These are phyloP conservation scores for Petrosia ficiformis DNA, from an alignment of 37 sponge, comb jelly and placozoan genomes.

Conservation along the genomic window DNA sequence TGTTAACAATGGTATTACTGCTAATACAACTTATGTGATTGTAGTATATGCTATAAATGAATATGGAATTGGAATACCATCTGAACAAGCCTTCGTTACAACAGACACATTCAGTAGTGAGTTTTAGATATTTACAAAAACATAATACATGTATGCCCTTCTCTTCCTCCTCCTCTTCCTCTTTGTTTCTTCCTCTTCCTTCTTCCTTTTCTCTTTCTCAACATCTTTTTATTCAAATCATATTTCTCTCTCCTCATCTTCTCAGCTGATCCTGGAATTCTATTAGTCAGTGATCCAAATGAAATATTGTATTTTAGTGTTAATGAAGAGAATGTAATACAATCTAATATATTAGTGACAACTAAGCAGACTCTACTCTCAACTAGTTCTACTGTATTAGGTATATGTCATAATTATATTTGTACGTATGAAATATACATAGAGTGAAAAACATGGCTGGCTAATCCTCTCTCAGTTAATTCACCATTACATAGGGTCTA, in stretches of 20 bases:
- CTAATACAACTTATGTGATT: neutral
- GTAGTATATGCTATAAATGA: neutral
- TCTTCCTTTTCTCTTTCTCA: neutral
- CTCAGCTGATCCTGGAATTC: constrained; percentile 16
- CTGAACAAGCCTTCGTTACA: too few species aligned
- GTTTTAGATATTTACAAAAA: too few species aligned
- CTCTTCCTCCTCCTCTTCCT: neutral
- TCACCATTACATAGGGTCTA: too few species aligned
- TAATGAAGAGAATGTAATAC: neutral
- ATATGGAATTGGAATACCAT: too few species aligned
- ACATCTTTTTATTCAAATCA: neutral
- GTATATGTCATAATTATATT: too few species aligned
- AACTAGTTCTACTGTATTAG: neutral
- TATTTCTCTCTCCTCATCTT: neutral
- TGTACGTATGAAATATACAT: too few species aligned
- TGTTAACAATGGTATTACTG: neutral
- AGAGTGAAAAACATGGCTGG: too few species aligned
- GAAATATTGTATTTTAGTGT: neutral
- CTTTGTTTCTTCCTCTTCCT: neutral
- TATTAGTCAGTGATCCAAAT: neutral
- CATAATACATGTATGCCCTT: neutral
- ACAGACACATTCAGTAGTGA: too few species aligned
- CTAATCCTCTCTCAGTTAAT: too few species aligned
- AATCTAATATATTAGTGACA: neutral
- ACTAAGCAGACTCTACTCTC: neutral